phyloP scores from a whole-genome alignment of 2,797 vertebrate genomes.

The Acanthopagrus latus region DNA sequence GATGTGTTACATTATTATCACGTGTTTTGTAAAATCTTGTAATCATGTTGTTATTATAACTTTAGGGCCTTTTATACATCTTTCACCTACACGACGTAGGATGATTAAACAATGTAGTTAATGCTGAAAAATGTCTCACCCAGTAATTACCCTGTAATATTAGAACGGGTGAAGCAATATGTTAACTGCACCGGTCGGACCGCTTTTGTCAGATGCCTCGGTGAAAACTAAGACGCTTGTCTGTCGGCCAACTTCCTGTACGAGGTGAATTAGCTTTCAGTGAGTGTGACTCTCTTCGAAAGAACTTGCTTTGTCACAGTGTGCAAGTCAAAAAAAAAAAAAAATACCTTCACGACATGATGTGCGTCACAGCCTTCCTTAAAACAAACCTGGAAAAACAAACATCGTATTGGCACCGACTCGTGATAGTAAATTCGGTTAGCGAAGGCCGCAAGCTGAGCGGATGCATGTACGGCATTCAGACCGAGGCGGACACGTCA shows the following conservation, averaged over 20 bases:
- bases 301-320: conserved; percentile 62
- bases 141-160: conserved; percentile 53
- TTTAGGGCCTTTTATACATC: background rate
- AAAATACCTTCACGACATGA: conserved; percentile 17
- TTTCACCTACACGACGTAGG: background rate
- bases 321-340: conserved; percentile 28
- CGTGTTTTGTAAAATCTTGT: conserved; percentile 6
- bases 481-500: conserved; percentile 51
- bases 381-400: conserved; percentile 61
- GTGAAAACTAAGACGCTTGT: conserved; percentile 70
- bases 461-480: conserved; percentile 40
- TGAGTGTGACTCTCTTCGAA: conserved; percentile 45
- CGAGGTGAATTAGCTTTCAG: conserved; percentile 44
- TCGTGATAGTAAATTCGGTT: conserved; percentile 11
- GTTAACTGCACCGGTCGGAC: conserved; percentile 50
- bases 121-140: conserved; percentile 13
- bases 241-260: conserved; percentile 69
- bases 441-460: conserved; percentile 15
- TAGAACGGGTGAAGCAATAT: conserved; percentile 46
- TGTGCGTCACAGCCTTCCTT: conserved; percentile 54
- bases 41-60: conserved; percentile 1
- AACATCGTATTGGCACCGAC: conserved; percentile 22
- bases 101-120: conserved; percentile 36
- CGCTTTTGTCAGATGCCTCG: conserved; percentile 62
- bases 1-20: too few species aligned